These are phyloP conservation scores for Temnothorax curvispinosus DNA, from an alignment of 1,140 invertebrate genomes.

Conservation along the genomic window DNA sequence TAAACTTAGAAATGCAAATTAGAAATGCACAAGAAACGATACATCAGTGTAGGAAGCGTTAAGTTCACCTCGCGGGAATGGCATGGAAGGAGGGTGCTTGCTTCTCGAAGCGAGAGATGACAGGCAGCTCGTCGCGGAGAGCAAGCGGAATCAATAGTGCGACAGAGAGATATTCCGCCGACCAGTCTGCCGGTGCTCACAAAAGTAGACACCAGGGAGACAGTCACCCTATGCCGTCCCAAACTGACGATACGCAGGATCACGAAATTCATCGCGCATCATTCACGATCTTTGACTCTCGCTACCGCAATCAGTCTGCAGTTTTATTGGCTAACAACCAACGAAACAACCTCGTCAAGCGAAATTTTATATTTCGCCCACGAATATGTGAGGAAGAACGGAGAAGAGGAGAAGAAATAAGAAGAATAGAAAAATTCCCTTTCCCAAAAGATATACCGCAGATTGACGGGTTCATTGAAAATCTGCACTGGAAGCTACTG, in stretches of 20 bases:
- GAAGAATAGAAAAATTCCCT: not conserved
- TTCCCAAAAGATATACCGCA: not conserved
- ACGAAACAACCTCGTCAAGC: not conserved
- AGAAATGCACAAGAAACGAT: not conserved
- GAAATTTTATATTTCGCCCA: not conserved
- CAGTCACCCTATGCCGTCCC: not conserved
- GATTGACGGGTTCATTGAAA: not conserved
- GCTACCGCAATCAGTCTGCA: not conserved
- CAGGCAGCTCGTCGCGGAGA: not conserved
- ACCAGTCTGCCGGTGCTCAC: not conserved
- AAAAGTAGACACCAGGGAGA: not conserved
- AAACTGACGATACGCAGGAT: constrained; percentile 10
- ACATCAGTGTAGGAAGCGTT: not conserved
- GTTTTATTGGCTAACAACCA: constrained; percentile 20
- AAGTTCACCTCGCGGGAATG: not conserved
- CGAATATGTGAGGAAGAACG: not conserved
- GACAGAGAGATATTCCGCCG: constrained; percentile 14
- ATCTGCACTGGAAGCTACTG: not conserved
- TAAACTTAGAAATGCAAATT: not conserved
- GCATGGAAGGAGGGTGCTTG: not conserved
- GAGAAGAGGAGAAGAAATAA: not conserved
- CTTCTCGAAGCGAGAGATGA: not conserved
- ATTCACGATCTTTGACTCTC: not conserved
- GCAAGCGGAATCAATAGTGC: constrained; percentile 22
- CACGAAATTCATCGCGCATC: not conserved